Evolutionary conservation across 2,113 vertebrate species (phyloP).

Genomic region (Prinia subflava): DNA sequence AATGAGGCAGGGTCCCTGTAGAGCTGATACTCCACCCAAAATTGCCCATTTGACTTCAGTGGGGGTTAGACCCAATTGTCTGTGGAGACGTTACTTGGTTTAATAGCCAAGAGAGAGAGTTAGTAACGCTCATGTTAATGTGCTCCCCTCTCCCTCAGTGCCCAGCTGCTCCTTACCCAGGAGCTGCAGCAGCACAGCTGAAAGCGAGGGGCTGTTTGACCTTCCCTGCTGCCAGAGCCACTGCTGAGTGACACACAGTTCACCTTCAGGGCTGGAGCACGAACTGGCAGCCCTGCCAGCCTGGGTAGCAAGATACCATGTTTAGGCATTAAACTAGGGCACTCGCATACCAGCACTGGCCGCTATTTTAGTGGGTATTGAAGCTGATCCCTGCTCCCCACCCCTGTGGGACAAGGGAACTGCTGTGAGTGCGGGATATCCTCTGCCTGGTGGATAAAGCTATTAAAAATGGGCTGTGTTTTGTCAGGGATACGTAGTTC

Average conservation of each 20-base stretch:
- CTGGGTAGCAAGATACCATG: slow-evolving; percentile 60
- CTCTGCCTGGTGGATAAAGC: background rate
- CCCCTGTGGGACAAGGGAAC: background rate
- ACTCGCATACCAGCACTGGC: slow-evolving; percentile 60
- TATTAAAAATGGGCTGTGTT: background rate
- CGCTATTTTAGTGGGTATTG: slow-evolving; percentile 52
- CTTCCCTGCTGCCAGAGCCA: background rate
- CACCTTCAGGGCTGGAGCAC: slow-evolving; percentile 53
- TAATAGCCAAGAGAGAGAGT: background rate
- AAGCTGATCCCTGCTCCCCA: slow-evolving; percentile 41
- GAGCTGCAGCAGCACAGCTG: background rate
- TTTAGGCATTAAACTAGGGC: slow-evolving; percentile 55
- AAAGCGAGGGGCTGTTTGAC: background rate
- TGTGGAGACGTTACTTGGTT: background rate
- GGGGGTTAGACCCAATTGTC: background rate
- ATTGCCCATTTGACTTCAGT: background rate
- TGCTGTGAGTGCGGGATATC: background rate
- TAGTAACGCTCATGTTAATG: rapidly evolving
- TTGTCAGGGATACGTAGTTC: background rate
- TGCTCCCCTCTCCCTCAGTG: background rate
- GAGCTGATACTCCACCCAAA: background rate
- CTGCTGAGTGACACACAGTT: slow-evolving; percentile 25
- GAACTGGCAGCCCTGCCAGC: slow-evolving; percentile 49
- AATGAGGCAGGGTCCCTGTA: background rate
- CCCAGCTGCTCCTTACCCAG: background rate